phyloP scores from a whole-genome alignment of 2,888 invertebrate genomes.

The Limnephilus rhombicus region DNA sequence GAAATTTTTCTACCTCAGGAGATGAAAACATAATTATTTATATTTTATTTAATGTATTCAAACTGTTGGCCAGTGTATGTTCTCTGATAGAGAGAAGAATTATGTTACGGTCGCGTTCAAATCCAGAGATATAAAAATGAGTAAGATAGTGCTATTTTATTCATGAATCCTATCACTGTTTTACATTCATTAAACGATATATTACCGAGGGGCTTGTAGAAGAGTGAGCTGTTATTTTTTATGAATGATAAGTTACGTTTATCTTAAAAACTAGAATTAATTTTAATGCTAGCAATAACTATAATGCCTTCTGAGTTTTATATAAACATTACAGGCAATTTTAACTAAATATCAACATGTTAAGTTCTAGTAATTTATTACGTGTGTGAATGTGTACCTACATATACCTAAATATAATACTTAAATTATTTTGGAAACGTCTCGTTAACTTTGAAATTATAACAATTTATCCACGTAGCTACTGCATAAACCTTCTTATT shows the following conservation, averaged over 20 bases:
- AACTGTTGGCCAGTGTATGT: not conserved
- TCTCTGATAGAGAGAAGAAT: not conserved
- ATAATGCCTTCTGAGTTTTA: not conserved
- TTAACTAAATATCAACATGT: not conserved
- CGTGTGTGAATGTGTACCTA: not conserved
- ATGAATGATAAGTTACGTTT: not conserved
- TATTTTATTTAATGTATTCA: not conserved
- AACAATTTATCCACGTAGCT: not conserved
- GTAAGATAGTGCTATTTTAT: not conserved
- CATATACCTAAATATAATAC: not conserved
- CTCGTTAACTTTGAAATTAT: not conserved
- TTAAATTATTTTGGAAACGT: not conserved
- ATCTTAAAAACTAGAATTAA: not conserved
- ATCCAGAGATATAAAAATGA: not conserved
- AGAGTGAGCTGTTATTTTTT: not conserved
- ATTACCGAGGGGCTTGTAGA: not conserved
- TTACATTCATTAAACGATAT: not conserved
- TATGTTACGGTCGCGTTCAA: slow-evolving; percentile 1
- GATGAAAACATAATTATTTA: not conserved
- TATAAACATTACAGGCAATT: not conserved
- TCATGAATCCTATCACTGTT: not conserved
- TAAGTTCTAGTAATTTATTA: not conserved
- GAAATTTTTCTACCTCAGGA: not conserved
- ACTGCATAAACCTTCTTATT: not conserved
- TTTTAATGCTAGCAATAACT: slow-evolving; percentile 1